Evolutionary conservation across 2,113 vertebrate genomes (phyloP), one percentile per base, ranked within the genome.

Genomic region (Actenoides hombroni): DNA sequence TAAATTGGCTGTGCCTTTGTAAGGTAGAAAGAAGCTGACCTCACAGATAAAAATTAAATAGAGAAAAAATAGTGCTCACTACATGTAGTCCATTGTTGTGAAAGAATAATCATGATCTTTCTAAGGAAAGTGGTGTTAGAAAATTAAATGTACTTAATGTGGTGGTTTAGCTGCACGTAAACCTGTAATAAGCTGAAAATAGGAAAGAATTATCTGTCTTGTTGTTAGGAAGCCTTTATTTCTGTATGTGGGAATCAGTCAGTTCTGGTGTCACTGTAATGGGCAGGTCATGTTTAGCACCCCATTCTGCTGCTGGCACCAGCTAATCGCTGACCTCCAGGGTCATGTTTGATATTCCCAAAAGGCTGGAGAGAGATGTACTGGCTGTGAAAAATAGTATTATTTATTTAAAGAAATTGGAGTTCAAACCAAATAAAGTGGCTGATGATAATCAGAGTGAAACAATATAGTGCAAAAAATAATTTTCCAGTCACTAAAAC

Each of bases 81-180:
- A 21, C 25, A 19, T 29, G 16, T 23, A 65, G 37, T 88, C 39
- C 25, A 6, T 51, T 80, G 25, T 54, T 76, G 33, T 75, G 63
- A 86, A 91, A 93, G 29, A 48, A 67, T 57, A 83, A 67, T 54
- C 10, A 13, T 18, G 18, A 11, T 63, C 33, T 82, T 88, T 68
- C 64, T 84, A 71, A 75, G 64, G 53, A 74, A 90, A 77, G 13
- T 11, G 8, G 31, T 46, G 10, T 69, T 82, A 82, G 49, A 69
- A 80, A 90, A 90, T 70, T 25, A 86, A 77, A 94, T 77, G 6
- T 13, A 69, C 19, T 37, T 71, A 70, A 67, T 89, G 49, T 18
- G 14, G 25, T 35, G n/a, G 20, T 49, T 91, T 89, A 70, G 31
- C 25, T 80, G 57, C 46, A 88, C 0, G 4, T 59, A 71, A 59